A percentile compares a stretch with the other conserved stretches of the same genome.
These are phyloP conservation scores for Ormyrus labotus DNA, from an alignment of 2,888 invertebrate species.

Conservation along the genomic window DNA sequence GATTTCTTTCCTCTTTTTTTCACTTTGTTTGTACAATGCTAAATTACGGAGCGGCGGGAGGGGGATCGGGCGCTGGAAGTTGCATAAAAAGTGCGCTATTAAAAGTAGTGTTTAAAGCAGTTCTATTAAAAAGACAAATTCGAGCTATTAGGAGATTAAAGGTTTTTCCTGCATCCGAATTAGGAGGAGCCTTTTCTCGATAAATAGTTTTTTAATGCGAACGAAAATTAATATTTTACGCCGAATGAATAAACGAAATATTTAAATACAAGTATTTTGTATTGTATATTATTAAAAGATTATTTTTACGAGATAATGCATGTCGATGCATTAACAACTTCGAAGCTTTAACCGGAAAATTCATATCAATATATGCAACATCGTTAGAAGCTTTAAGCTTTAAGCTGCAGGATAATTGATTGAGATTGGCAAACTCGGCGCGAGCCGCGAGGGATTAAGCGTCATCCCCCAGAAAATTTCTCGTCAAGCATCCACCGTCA, in stretches of 20 bases:
- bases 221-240: no score
- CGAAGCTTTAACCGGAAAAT: background rate
- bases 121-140: background rate
- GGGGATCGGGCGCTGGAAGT: no score
- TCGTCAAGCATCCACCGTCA: background rate
- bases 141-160: background rate
- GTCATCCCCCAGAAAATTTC: conserved; percentile 34
- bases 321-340: no score
- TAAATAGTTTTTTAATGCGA: no score
- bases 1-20: conserved; percentile 8
- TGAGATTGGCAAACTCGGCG: conserved; percentile 33
- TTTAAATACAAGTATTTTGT: no score
- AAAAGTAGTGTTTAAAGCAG: background rate
- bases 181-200: no score
- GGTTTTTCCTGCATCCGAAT: no score
- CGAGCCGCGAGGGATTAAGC: conserved; percentile 36
- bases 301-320: no score
- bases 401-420: conserved; percentile 33
- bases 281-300: no score
- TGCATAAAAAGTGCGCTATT: no score
- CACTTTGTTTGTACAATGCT: background rate
- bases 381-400: conserved; percentile 5
- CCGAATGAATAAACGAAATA: no score
- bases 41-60: background rate
- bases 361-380: background rate